Conservation (phyloP, 2,113 vertebrate species). For the Himantopus leucocephalus region DNA sequence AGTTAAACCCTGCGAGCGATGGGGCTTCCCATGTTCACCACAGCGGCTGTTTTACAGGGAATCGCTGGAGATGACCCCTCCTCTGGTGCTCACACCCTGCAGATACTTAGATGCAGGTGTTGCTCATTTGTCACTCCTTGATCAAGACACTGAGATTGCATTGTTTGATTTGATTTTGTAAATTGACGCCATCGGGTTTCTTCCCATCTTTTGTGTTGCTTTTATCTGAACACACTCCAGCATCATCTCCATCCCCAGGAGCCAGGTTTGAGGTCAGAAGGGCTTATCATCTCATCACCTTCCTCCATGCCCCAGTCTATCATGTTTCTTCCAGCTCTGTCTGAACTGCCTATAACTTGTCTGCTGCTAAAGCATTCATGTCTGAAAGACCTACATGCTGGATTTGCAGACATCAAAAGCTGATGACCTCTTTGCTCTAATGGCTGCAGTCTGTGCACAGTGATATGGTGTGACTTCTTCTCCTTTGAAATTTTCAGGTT, state of each 20-base stretch:
- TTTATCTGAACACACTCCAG: background rate
- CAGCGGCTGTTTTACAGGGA: background rate
- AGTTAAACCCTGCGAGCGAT: background rate
- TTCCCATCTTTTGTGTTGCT: background rate
- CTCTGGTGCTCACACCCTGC: background rate
- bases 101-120: background rate
- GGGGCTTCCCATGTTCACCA: background rate
- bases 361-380: background rate
- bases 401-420: background rate
- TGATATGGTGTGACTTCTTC: background rate
- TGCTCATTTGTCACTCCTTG: background rate
- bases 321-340: background rate
- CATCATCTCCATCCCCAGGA: background rate
- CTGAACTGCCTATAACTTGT: background rate
- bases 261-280: background rate
- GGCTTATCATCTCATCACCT: background rate
- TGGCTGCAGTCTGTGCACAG: background rate
- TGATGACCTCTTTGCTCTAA: background rate
- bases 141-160: background rate
- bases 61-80: background rate
- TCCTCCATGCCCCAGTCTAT: background rate
- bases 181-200: fast-evolving
- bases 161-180: background rate
- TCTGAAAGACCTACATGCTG: background rate
- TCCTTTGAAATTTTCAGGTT: background rate